Conservation (phyloP, 2,797 vertebrate genomes). For the Denticeps clupeoides region DNA sequence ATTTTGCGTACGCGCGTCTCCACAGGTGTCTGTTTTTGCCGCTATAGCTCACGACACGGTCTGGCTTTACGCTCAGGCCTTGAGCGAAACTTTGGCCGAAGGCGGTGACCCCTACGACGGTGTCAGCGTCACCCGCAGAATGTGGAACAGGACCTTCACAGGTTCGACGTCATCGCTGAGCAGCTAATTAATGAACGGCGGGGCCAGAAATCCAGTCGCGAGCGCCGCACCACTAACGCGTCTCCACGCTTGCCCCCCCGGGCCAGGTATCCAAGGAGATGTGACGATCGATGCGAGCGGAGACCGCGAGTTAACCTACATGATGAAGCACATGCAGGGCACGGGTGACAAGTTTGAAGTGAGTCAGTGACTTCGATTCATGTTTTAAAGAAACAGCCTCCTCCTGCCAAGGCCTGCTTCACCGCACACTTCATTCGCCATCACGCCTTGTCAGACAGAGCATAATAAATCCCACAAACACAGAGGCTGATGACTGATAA, state of each 20-base stretch:
- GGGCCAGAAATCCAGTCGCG: no score
- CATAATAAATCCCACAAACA: background rate
- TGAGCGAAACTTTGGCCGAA: slow-evolving; percentile 31
- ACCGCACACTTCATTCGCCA: no score
- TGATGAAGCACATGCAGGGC: slow-evolving; percentile 32
- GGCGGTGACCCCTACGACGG: slow-evolving; percentile 30
- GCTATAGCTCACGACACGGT: slow-evolving; percentile 34
- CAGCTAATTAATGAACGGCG: no score
- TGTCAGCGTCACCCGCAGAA: slow-evolving; percentile 22
- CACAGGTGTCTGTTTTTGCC: slow-evolving; percentile 34
- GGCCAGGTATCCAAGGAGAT: slow-evolving; percentile 37
- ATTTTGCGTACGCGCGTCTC: background rate
- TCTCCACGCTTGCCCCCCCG: no score
- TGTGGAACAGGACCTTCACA: slow-evolving; percentile 36
- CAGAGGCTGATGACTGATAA: no score
- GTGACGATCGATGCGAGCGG: slow-evolving; percentile 37
- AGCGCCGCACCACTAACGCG: no score
- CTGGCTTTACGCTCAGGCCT: slow-evolving; percentile 34
- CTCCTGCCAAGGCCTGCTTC: no score
- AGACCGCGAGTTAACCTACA: slow-evolving; percentile 33
- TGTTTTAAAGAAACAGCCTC: no score
- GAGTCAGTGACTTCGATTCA: background rate
- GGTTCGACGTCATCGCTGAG: no score
- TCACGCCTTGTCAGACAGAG: background rate
- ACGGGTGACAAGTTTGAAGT: slow-evolving; percentile 27